A percentile compares a stretch with the other conserved stretches of the same genome.
Evolutionary conservation across 2,113 vertebrate species (phyloP).

Genomic region (Talpa occidentalis): DNA sequence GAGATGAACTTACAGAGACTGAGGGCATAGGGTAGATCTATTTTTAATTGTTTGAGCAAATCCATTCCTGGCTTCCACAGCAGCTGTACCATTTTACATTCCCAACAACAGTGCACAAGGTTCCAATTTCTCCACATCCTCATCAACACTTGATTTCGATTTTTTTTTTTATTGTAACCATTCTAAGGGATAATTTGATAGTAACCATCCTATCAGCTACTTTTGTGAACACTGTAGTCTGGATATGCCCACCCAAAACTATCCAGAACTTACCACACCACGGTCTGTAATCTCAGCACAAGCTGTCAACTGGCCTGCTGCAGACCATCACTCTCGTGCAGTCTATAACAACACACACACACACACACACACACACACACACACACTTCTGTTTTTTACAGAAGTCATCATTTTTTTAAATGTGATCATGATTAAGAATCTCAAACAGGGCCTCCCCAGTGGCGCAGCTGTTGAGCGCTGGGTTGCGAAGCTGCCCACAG

Average conservation of each 20-base stretch:
- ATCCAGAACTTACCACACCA: background rate
- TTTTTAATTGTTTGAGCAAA: background rate
- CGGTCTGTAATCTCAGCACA: background rate
- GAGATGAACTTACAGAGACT: background rate
- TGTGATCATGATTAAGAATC: background rate
- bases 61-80: background rate
- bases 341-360: background rate
- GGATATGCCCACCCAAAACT: background rate
- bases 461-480: no score
- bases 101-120: background rate
- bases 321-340: background rate
- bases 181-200: no score
- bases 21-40: no score
- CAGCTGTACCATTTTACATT: background rate
- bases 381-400: background rate
- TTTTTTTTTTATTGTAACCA: no score
- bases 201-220: background rate
- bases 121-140: background rate
- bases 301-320: background rate
- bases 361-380: background rate
- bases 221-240: background rate
- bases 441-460: no score
- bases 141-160: background rate
- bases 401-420: background rate
- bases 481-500: no score